These are phyloP conservation scores for Cricetomys ansorgei DNA, from an alignment of 2,113 vertebrate genomes.

Conservation along the genomic window DNA sequence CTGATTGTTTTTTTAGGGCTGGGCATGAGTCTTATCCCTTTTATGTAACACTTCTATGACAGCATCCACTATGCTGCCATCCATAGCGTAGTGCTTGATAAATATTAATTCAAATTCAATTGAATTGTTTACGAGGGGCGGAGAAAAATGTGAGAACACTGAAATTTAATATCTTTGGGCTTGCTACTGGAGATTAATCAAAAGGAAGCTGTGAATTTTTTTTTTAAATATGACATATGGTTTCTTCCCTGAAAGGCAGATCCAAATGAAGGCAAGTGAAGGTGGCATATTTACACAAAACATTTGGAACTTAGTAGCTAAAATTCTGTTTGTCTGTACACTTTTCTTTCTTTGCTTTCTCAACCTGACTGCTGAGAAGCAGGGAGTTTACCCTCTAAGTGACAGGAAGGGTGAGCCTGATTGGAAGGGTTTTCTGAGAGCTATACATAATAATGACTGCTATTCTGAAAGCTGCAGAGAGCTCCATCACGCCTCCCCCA, in stretches of 20 bases:
- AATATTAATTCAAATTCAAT: conserved; percentile 78
- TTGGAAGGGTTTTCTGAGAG: conserved; percentile 76
- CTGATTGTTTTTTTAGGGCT: not conserved
- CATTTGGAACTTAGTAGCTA: conserved; percentile 55
- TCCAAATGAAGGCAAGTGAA: conserved; percentile 65
- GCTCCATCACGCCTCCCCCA: conserved; percentile 32
- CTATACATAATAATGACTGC: conserved; percentile 67
- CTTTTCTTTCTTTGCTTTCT: conserved; percentile 60
- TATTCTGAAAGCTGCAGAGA: conserved; percentile 63
- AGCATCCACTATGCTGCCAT: not conserved
- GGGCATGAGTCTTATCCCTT: not conserved
- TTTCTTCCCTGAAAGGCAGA: conserved; percentile 72
- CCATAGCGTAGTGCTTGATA: conserved; percentile 39
- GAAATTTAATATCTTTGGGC: conserved; percentile 73
- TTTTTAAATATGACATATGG: conserved; percentile 68
- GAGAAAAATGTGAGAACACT: conserved; percentile 70
- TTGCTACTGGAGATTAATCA: conserved; percentile 83
- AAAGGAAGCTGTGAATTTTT: conserved; percentile 74
- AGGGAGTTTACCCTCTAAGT: conserved; percentile 70
- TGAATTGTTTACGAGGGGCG: conserved; percentile 75
- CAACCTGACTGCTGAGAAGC: conserved; percentile 67
- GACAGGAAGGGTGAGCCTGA: conserved; percentile 71
- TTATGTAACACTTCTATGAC: not conserved
- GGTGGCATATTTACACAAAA: conserved; percentile 73
- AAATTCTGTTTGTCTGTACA: conserved; percentile 73